Evolutionary conservation across 2,797 vertebrate genomes (phyloP).

Genomic region (Rachycentron canadum): DNA sequence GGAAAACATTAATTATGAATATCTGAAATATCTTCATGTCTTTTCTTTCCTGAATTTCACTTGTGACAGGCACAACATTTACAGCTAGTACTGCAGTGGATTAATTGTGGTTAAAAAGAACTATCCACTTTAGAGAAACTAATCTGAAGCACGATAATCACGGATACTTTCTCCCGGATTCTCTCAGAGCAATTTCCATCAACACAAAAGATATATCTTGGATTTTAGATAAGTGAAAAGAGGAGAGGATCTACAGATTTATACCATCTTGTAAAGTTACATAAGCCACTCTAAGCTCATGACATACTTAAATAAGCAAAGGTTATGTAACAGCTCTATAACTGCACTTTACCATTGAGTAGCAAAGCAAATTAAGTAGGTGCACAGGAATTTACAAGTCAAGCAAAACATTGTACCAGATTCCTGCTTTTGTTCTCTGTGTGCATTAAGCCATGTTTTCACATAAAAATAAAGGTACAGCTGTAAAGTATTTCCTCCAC

Average conservation of each 20-base stretch:
- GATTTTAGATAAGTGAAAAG: constrained; percentile 78
- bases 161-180: constrained; percentile 52
- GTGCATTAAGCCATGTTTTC: constrained; percentile 83
- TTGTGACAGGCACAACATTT: constrained; percentile 55
- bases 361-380: constrained; percentile 83
- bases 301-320: constrained; percentile 87
- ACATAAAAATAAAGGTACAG: constrained; percentile 83
- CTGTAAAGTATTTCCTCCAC: constrained; percentile 84
- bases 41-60: constrained; percentile 34
- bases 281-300: constrained; percentile 85
- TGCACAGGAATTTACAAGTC: constrained; percentile 86
- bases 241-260: constrained; percentile 78
- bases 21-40: constrained; percentile 52
- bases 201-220: constrained; percentile 70
- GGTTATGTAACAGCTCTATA: constrained; percentile 84
- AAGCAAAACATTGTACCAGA: constrained; percentile 81
- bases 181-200: constrained; percentile 70
- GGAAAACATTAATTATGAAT: constrained; percentile 63
- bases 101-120: constrained; percentile 56
- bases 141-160: constrained; percentile 73
- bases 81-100: constrained; percentile 43
- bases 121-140: constrained; percentile 59
- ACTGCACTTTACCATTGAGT: constrained; percentile 81
- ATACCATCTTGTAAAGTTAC: constrained; percentile 85
- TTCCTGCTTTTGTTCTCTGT: constrained; percentile 87